Conservation (phyloP, 2,113 vertebrate species). For the Platichthys stellatus region DNA sequence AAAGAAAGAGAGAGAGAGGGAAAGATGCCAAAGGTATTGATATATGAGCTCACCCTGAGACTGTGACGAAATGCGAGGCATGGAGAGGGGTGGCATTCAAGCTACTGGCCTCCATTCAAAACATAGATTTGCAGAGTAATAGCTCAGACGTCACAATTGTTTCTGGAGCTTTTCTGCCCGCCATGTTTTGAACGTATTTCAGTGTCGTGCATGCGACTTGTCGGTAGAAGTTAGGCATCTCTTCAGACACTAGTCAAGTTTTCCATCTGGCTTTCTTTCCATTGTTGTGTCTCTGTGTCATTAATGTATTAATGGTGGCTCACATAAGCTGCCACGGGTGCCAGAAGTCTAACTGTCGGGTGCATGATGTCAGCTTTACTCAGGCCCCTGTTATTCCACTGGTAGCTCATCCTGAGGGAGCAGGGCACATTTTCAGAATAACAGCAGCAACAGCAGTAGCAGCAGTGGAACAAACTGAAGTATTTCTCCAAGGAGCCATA, state of each 20-base stretch:
- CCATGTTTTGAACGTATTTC: neutral
- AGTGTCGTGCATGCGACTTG: neutral
- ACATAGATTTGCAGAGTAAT: constrained; percentile 1
- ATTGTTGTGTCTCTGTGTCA: constrained; percentile 23
- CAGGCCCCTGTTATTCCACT: constrained; percentile 17
- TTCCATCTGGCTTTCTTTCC: constrained; percentile 46
- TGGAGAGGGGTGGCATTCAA: neutral
- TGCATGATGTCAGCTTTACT: constrained; percentile 20
- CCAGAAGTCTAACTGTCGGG: constrained; percentile 23
- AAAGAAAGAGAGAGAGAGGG: constrained; percentile 13
- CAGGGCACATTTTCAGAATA: too few relatives aligned
- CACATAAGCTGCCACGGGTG: neutral
- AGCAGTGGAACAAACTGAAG: neutral
- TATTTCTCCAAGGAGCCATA: neutral
- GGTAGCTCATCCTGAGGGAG: constrained; percentile 25
- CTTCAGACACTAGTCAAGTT: constrained; percentile 38
- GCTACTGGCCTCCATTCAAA: constrained; percentile 7
- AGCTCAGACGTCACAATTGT: neutral
- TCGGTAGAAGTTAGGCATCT: neutral
- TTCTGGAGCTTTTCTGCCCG: neutral
- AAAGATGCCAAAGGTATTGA: constrained; percentile 66
- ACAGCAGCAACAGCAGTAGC: neutral
- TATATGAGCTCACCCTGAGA: constrained; percentile 55
- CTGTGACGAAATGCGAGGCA: constrained; percentile 26
- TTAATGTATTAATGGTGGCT: constrained; percentile 42